These are phyloP conservation scores for Aplodontia rufa DNA, from an alignment of 2,113 vertebrate genomes.

Conservation along the genomic window DNA sequence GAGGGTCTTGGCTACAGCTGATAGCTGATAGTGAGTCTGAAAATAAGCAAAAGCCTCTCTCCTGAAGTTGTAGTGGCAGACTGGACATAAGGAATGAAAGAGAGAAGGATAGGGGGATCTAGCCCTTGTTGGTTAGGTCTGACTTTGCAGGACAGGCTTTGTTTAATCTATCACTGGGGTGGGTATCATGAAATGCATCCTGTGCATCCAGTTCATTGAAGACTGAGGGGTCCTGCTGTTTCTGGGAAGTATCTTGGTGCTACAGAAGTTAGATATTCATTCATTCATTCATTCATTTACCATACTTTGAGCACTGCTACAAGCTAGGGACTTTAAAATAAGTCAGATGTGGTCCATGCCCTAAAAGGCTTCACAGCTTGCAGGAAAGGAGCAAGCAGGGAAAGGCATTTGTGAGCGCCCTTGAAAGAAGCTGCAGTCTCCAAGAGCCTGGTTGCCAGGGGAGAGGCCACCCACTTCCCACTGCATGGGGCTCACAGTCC, in stretches of 20 bases:
- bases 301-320: background rate
- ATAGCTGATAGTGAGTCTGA: background rate
- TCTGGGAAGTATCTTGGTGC: background rate
- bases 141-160: background rate
- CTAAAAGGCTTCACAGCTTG: background rate
- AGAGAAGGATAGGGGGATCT: background rate
- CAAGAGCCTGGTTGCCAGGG: slow-evolving; percentile 27
- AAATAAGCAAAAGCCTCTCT: background rate
- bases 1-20: background rate
- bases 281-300: slow-evolving; percentile 33
- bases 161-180: background rate
- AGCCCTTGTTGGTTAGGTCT: background rate
- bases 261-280: background rate
- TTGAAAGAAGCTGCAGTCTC: background rate
- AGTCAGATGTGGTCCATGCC: background rate
- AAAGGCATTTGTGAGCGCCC: background rate
- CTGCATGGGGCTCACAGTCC: background rate
- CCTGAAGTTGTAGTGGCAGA: background rate
- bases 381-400: background rate
- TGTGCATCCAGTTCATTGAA: background rate
- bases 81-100: background rate
- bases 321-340: background rate
- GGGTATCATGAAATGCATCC: background rate
- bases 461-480: background rate
- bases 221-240: background rate